Conservation (phyloP, 2,113 vertebrate genomes). For the Panthera uncia region DNA sequence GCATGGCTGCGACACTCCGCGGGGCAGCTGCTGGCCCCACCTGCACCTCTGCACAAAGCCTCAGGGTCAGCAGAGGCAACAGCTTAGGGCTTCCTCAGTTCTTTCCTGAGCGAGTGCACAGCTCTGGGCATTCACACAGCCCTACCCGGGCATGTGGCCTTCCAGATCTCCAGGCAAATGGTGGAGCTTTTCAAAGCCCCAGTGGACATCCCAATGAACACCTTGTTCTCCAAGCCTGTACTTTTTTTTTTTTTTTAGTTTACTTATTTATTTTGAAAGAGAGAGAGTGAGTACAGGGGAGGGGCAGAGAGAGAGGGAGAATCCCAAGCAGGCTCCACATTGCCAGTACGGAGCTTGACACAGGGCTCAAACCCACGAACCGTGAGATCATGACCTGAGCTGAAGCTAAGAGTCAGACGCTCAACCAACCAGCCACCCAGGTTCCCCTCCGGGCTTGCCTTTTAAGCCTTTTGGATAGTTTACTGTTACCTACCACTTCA, state of each 20-base stretch:
- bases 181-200: background rate
- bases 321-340: too few relatives aligned
- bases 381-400: too few relatives aligned
- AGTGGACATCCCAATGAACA: fast-evolving
- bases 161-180: background rate
- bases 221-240: background rate
- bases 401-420: too few relatives aligned
- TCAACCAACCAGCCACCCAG: too few relatives aligned
- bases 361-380: too few relatives aligned
- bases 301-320: too few relatives aligned
- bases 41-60: background rate
- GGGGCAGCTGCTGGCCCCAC: too few relatives aligned
- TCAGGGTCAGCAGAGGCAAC: background rate
- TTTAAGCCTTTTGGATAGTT: too few relatives aligned
- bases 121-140: background rate
- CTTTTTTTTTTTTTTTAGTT: too few relatives aligned
- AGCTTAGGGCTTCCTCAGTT: background rate
- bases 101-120: background rate
- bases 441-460: background rate
- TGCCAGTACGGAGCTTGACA: too few relatives aligned
- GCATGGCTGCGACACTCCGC: background rate
- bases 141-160: background rate
- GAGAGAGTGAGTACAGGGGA: too few relatives aligned
- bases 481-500: background rate
- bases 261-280: too few relatives aligned